These are phyloP conservation scores for Caenorhabditis drosophilae DNA, from an alignment of 2,888 invertebrate genomes.

Conservation along the genomic window DNA sequence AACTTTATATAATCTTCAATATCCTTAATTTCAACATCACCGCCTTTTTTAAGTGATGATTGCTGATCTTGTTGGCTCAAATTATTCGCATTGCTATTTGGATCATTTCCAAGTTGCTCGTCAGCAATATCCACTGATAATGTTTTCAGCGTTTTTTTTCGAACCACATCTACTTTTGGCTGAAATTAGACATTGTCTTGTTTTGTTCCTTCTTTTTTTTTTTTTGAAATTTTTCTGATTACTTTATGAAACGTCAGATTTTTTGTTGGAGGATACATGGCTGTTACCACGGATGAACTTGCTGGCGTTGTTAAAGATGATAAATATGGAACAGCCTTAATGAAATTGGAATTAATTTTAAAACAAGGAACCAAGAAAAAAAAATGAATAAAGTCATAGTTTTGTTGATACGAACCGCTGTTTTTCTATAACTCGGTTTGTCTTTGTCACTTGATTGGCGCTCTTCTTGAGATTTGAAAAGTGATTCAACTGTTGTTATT, in stretches of 20 bases:
- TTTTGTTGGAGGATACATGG: slow-evolving; percentile 63
- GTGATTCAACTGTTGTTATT: slow-evolving; percentile 45
- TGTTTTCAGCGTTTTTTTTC: slow-evolving; percentile 48
- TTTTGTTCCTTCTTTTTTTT: no score
- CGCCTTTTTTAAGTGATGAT: slow-evolving; percentile 10
- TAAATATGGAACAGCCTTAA: slow-evolving; percentile 20
- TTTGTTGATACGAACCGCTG: background rate
- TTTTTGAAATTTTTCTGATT: no score
- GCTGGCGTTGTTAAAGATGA: slow-evolving; percentile 39
- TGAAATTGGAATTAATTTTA: background rate
- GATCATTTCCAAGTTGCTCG: slow-evolving; percentile 20
- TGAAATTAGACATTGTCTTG: no score
- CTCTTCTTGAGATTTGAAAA: slow-evolving; percentile 47
- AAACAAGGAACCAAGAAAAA: no score
- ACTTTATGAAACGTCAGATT: slow-evolving; percentile 19
- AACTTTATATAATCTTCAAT: slow-evolving; percentile 44
- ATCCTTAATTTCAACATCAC: slow-evolving; percentile 30
- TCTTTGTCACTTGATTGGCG: slow-evolving; percentile 13
- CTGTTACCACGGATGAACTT: slow-evolving; percentile 58
- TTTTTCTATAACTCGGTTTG: slow-evolving; percentile 2
- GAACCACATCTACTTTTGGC: slow-evolving; percentile 51
- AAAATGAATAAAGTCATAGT: background rate
- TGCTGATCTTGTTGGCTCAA: background rate
- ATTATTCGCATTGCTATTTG: slow-evolving; percentile 16
- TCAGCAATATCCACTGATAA: slow-evolving; percentile 51